Base-by-base conservation (phyloP, 2,113 vertebrate species). In the Scomber colias region DNA sequence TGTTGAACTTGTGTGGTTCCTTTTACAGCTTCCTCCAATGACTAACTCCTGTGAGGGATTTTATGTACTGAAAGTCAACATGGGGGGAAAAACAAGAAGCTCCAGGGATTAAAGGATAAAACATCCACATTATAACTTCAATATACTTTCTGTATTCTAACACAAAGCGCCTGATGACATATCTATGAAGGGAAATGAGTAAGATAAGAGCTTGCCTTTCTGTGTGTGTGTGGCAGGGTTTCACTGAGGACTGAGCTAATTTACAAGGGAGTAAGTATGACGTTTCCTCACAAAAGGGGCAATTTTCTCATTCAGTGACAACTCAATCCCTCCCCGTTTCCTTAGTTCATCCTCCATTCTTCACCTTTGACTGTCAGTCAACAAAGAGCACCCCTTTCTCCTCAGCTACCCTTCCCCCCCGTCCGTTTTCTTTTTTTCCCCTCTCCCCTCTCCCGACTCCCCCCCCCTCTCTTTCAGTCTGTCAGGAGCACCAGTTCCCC, bases 401-500 rank as follows among this genome's bases (percentile, higher is more conserved):
- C 70, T 57, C 48, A 16, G 49, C 70, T 54, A 12, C 50, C 49
- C 48, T 60, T 11, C n/a, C 59, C n/a, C 55, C 46, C n/a, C 14
- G 21, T 53, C 63, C 3, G n/a, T 11, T 49, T 24, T 51, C 44
- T 14, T 46, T n/a, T 63, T 30, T 35, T 10, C 3, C 61, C 53
- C 45, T 19, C 44, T 17, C 8, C 57, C 35, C 35, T 9, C 8
- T 40, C 15, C 11, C 21, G 21, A 21, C 21, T 21, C 56, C 11
- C 35, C 17, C 45, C 4, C 54, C 35, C 2, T 14, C 11, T 17
- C 24, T 12, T 61, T 97, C 94, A 98, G 95, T 98, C 97, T 0
- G 97, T 98, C 72, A 99, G 96, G 60, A 99, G 97, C 90, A 99
- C 97, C 85, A 99, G 87, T 89, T 99, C 98, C 0, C 97, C 96